Conservation (phyloP, 1,140 invertebrate genomes). For the Zaprionus ghesquierei region DNA sequence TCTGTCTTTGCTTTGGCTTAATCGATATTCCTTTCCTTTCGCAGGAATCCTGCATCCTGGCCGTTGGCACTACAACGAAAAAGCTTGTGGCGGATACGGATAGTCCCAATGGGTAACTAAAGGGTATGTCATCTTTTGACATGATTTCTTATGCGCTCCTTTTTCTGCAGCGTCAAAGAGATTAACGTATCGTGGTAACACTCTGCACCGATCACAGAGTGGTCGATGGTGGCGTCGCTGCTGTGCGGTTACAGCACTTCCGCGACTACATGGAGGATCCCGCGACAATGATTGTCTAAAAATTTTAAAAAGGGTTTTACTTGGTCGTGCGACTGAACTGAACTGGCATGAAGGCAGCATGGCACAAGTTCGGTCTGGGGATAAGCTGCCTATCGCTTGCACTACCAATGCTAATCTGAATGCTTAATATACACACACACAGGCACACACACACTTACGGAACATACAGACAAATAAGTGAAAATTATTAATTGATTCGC, state of each 20-base stretch:
- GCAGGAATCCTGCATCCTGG: conserved; percentile 92
- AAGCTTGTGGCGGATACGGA: conserved; percentile 87
- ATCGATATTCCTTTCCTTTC: conserved; percentile 5
- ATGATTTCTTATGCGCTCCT: conserved; percentile 4
- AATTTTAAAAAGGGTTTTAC: too few relatives aligned
- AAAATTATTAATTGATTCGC: conserved; percentile 51
- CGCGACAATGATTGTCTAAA: too few relatives aligned
- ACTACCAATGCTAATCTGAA: not conserved
- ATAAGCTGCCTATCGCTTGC: not conserved
- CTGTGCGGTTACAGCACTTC: too few relatives aligned
- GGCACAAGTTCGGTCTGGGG: not conserved
- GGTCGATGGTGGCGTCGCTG: conserved; percentile 95
- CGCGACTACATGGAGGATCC: too few relatives aligned
- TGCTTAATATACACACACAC: not conserved
- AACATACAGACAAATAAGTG: too few relatives aligned
- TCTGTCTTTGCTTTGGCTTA: not conserved
- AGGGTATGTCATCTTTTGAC: not conserved
- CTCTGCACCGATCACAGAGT: conserved; percentile 95
- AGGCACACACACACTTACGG: not conserved
- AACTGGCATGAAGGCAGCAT: not conserved
- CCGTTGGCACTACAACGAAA: conserved; percentile 89
- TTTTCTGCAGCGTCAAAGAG: conserved; percentile 85
- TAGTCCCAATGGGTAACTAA: conserved; percentile 83
- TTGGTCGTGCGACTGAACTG: too few relatives aligned
- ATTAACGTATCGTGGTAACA: conserved; percentile 90